Base-by-base conservation (phyloP, 2,113 vertebrate genomes). In the Hippocampus barbouri region DNA sequence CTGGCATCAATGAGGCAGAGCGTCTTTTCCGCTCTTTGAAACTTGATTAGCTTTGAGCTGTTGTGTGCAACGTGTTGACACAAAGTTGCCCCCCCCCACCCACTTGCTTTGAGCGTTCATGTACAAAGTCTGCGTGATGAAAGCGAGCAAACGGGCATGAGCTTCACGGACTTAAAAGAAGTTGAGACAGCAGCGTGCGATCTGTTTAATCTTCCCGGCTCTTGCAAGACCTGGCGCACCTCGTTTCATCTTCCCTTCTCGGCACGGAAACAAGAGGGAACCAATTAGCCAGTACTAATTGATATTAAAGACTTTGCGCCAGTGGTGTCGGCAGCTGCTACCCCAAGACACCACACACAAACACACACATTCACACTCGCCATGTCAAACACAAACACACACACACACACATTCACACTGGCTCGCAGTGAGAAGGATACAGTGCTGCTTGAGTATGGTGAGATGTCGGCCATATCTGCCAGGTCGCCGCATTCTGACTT, bases 1-100 rank as follows among this genome's bases (percentile, higher is more conserved):
- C 84, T 70, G 70, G 65, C 68, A 66, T 89, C 81, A 86, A 84
- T 81, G 78, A 80, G 82, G 66, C 79, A 77, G 79, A 77, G 72
- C 84, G 67, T 87, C 81, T 90, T 93, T 93, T 92, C 87, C 92
- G 86, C 87, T 90, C 94, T 96, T 97, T 97, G 95, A 94, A 96
- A 98, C 94, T 94, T 94, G 94, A 98, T 98, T 96, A 96, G 95
- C 96, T 96, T 97, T 97, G 96, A 96, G 95, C 94, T 93, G 85
- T 91, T 94, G 93, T 93, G 93, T 94, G 96, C 94, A 94, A 97
- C 94, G 94, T 96, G 93, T 94, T 77, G 86, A 72, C 77, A 27
- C 73, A 61, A 71, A 66, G 56, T 8, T 43, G 34, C 69, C 21
- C 61, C 69, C 21, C 61, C 77, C 61, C 93, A 90, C 92, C 91